Base-by-base conservation (phyloP, 2,797 vertebrate genomes). In the Diglossa cyanea region DNA sequence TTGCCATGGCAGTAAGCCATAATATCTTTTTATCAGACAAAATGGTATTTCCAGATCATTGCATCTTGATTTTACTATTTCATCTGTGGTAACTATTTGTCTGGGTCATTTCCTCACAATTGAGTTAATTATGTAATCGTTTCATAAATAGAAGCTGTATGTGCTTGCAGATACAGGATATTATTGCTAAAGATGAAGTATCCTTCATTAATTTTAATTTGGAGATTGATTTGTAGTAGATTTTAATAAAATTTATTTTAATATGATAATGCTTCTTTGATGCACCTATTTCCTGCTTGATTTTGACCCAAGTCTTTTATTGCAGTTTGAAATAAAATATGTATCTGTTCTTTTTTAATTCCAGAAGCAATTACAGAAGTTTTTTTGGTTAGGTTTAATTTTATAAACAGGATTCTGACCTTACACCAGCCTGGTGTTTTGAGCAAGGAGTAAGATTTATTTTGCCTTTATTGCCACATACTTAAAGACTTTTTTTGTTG, bases 171-270 rank as follows among this genome's bases (percentile, higher is more conserved):
- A 63, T 91, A 60, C 89, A 88, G 94, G 82, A 78, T 95, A 70
- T 95, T 95, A 92, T 93, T 96, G 83, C 82, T 95, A 53, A 75
- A 93, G 95, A 88, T 94, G 81, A 89, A 96, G 55, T 88, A 88
- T 84, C 77, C 83, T 71, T 96, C 88, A 87, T 93, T 94, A 81
- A 97, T 96, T 90, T 96, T 96, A 85, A 97, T 97, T 96, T 92
- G 44, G 30, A 4, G 1, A 76, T 97, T 86, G 88, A 81, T 91
- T 95, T 96, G 88, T 95, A 97, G 92, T 97, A 95, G 88, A 78
- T 97, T 93, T 97, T 97, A 97, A 96, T 97, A 94, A 95, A 84
- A 90, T 97, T 96, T 97, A 72, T 93, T 60, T 91, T 96, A 86
- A 95, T 97, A 74, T 73, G 37, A 91, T 95, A 94, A 95, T 93